Evolutionary conservation across 1,140 invertebrate species (phyloP).

Genomic region (Tyrophagus putrescentiae): DNA sequence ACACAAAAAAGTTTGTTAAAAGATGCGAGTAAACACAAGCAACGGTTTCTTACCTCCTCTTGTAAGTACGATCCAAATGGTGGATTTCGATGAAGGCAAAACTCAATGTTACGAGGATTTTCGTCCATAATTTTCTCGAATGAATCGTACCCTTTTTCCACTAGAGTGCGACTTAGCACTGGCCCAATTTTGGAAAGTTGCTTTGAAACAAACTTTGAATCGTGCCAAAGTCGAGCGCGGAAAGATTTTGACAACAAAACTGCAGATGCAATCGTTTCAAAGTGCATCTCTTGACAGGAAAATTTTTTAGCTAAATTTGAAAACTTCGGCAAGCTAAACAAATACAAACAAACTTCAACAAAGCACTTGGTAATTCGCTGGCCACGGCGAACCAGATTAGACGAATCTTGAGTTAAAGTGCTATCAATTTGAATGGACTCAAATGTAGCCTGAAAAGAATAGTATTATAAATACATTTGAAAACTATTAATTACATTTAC

Average conservation of each 20-base stretch:
- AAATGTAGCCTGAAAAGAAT: conserved; percentile 35
- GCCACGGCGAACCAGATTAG: conserved; percentile 49
- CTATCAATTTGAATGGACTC: conserved; percentile 53
- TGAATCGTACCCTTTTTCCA: conserved; percentile 46
- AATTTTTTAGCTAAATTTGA: not conserved
- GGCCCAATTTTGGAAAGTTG: conserved; percentile 55
- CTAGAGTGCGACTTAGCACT: conserved; percentile 45
- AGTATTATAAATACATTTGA: too few relatives aligned
- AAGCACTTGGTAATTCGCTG: conserved; percentile 49
- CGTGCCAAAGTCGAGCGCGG: conserved; percentile 52
- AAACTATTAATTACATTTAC: too few relatives aligned
- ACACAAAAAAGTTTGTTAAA: not conserved
- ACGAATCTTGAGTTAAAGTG: conserved; percentile 49
- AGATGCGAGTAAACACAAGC: not conserved
- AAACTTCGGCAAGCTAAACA: not conserved
- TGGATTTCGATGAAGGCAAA: conserved; percentile 40
- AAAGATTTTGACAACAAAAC: conserved; percentile 50
- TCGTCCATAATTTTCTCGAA: conserved; percentile 48
- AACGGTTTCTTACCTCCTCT: not conserved
- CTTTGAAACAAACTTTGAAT: conserved; percentile 50
- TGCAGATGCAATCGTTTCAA: conserved; percentile 39
- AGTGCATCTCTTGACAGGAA: not conserved
- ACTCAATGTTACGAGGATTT: conserved; percentile 56
- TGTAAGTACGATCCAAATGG: conserved; percentile 52
- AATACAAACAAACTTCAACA: conserved; percentile 32